Evolutionary conservation across 2,797 vertebrate species (phyloP).

Genomic region (Anguilla anguilla): DNA sequence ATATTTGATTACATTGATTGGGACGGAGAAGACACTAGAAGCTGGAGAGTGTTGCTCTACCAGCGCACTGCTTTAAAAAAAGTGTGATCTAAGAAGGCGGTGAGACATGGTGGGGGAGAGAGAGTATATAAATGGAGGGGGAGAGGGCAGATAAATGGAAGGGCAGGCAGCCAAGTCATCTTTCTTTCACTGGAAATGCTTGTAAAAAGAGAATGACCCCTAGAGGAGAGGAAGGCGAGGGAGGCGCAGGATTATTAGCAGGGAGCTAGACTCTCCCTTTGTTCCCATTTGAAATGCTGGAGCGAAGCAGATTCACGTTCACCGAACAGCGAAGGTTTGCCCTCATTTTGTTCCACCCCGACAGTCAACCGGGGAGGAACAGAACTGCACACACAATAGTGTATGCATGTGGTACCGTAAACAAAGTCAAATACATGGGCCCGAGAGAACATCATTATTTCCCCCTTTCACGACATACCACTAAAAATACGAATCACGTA

Average conservation of each 20-base stretch:
- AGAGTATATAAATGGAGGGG: background rate
- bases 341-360: background rate
- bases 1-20: conserved; percentile 19
- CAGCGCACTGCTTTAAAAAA: conserved; percentile 3
- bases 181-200: background rate
- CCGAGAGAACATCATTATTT: background rate
- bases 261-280: background rate
- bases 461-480: background rate
- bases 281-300: background rate
- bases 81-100: conserved; percentile 47
- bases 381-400: background rate
- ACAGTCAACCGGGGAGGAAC: background rate
- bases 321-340: background rate
- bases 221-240: background rate
- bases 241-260: background rate
- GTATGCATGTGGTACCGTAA: background rate
- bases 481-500: background rate
- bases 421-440: background rate
- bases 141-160: background rate
- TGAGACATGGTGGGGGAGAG: background rate
- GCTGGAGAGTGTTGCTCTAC: background rate
- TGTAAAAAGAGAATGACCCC: conserved; percentile 9
- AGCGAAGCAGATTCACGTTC: background rate
- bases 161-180: background rate
- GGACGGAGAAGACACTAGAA: background rate